Conservation (phyloP, 2,888 invertebrate genomes). For the Dioctria linearis region DNA sequence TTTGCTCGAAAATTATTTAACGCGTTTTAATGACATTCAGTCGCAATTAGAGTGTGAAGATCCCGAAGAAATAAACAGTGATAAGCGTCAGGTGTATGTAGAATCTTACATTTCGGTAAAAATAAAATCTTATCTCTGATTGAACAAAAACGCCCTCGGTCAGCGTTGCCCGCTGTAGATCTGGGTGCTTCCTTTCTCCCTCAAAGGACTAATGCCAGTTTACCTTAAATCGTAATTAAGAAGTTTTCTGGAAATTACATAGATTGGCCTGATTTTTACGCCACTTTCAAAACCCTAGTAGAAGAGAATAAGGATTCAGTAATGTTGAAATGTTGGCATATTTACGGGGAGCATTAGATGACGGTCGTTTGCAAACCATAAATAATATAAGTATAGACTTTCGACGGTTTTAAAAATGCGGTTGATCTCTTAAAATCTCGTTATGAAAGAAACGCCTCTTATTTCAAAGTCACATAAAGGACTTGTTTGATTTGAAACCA, state of each 20-base stretch:
- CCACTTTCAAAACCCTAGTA: neutral
- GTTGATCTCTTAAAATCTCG: neutral
- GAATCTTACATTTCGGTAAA: neutral
- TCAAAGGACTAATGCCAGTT: neutral
- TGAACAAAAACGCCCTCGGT: neutral
- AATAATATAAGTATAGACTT: neutral
- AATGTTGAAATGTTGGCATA: too few relatives aligned
- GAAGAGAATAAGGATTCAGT: too few relatives aligned
- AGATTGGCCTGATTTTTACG: neutral
- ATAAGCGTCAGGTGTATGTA: neutral
- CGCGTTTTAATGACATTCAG: too few relatives aligned
- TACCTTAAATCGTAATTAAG: neutral
- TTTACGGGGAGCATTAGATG: too few relatives aligned
- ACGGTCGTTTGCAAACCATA: neutral
- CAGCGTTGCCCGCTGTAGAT: neutral
- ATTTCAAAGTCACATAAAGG: neutral
- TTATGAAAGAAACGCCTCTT: neutral
- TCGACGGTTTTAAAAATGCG: neutral
- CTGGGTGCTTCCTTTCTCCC: neutral
- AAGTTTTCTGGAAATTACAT: neutral
- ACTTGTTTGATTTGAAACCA: too few relatives aligned
- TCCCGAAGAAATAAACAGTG: neutral
- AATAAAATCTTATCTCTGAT: neutral
- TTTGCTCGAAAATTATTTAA: too few relatives aligned
- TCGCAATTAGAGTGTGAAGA: neutral